Percentiles rank a stretch among this genome's conserved stretches.
Conservation (phyloP, 2,888 invertebrate species). For the Leptogaster cylindrica region DNA sequence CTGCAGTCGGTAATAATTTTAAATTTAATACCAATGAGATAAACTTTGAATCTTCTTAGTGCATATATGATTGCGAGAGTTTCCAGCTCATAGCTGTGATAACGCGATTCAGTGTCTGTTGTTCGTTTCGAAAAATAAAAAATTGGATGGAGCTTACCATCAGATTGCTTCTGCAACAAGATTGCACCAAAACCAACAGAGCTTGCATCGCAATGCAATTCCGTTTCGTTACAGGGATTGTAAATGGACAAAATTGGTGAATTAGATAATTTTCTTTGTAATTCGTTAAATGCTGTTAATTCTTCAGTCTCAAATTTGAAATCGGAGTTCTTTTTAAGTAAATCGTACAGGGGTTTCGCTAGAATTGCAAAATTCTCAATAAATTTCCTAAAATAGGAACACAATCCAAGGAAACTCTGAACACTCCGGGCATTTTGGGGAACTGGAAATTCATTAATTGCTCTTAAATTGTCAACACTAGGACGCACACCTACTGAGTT, state of each 20-base stretch:
- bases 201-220: slow-evolving; percentile 52
- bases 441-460: no score
- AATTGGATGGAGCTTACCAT: slow-evolving; percentile 49
- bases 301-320: slow-evolving; percentile 46
- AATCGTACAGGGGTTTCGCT: slow-evolving; percentile 50
- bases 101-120: no score
- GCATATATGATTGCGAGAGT: slow-evolving; percentile 50
- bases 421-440: no score
- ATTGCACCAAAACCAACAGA: slow-evolving; percentile 1
- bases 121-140: slow-evolving; percentile 50
- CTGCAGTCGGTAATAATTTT: slow-evolving; percentile 49
- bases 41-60: slow-evolving; percentile 46
- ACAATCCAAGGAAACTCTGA: no score
- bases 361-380: no score
- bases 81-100: slow-evolving; percentile 48
- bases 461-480: no score
- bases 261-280: slow-evolving; percentile 43
- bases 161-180: slow-evolving; percentile 43
- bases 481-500: no score
- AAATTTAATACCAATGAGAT: slow-evolving; percentile 47
- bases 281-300: slow-evolving; percentile 41
- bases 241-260: slow-evolving; percentile 51
- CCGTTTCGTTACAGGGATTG: slow-evolving; percentile 47
- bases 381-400: no score
- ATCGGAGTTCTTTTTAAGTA: slow-evolving; percentile 19